Conservation (phyloP, 1,140 invertebrate genomes). For the Drosophila ercepeae region DNA sequence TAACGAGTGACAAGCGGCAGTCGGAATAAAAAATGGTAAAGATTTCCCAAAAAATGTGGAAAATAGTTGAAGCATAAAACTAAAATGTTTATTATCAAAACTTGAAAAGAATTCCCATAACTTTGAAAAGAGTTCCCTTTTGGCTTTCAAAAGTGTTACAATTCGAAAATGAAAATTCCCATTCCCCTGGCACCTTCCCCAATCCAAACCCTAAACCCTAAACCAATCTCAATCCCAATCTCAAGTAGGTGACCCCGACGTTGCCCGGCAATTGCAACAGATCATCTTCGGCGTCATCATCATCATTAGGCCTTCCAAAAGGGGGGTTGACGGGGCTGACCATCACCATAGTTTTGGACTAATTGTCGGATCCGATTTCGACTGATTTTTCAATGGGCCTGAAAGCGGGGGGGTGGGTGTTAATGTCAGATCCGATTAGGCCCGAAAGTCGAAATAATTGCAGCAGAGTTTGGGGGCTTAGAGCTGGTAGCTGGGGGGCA, state of each 20-base stretch:
- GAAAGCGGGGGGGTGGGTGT: background rate
- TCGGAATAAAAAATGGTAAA: background rate
- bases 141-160: too few species aligned
- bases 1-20: conserved; percentile 9
- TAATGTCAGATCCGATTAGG: conserved; percentile 4
- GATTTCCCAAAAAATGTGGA: background rate
- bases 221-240: background rate
- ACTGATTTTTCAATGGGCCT: conserved; percentile 3
- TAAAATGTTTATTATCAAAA: too few species aligned
- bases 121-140: too few species aligned
- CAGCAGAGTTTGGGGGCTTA: conserved; percentile 4
- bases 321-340: conserved; percentile 17
- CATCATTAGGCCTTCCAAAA: conserved; percentile 29
- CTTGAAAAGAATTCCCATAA: too few species aligned
- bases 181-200: background rate
- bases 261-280: conserved; percentile 24
- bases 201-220: background rate
- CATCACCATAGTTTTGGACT: conserved; percentile 28
- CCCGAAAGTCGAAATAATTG: conserved; percentile 10
- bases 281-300: conserved; percentile 22
- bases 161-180: too few species aligned
- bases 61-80: background rate
- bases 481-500: too few species aligned
- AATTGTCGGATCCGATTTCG: conserved; percentile 28
- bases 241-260: conserved; percentile 28